phyloP scores from a whole-genome alignment of 2,113 vertebrate genomes.

The Etheostoma cragini region DNA sequence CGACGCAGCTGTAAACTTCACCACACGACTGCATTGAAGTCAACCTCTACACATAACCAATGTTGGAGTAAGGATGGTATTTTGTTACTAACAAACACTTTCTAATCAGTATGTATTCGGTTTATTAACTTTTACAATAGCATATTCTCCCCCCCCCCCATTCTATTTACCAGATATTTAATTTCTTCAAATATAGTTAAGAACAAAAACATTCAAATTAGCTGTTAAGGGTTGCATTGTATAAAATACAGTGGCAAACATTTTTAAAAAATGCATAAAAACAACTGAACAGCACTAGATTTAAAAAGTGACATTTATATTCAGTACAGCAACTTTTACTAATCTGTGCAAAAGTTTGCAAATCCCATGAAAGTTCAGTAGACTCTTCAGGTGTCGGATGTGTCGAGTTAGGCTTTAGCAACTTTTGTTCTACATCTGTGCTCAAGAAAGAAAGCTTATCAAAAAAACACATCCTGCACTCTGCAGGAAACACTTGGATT shows the following conservation, averaged over 20 bases:
- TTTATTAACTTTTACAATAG: slow-evolving; percentile 79
- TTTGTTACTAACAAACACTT: slow-evolving; percentile 54
- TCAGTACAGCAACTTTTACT: slow-evolving; percentile 77
- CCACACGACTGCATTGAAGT: not conserved
- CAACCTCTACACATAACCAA: not conserved
- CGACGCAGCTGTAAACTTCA: not conserved
- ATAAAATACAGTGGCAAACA: slow-evolving; percentile 90
- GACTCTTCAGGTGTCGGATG: slow-evolving; percentile 35
- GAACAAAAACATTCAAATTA: slow-evolving; percentile 90
- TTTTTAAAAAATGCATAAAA: slow-evolving; percentile 86
- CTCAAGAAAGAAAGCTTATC: slow-evolving; percentile 42
- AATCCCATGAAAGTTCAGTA: slow-evolving; percentile 72
- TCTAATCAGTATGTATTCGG: slow-evolving; percentile 59
- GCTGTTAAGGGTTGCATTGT: slow-evolving; percentile 89
- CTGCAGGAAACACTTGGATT: not conserved
- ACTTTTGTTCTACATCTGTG: slow-evolving; percentile 64
- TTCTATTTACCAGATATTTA: slow-evolving; percentile 77
- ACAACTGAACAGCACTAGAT: slow-evolving; percentile 83
- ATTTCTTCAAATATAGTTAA: slow-evolving; percentile 78
- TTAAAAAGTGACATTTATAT: slow-evolving; percentile 82
- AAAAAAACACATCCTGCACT: slow-evolving; percentile 22
- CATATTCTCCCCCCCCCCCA: slow-evolving; percentile 20
- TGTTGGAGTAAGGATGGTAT: slow-evolving; percentile 29
- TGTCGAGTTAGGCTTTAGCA: slow-evolving; percentile 45
- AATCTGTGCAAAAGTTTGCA: slow-evolving; percentile 85